phyloP scores from a whole-genome alignment of 2,888 invertebrate genomes.

The Drosophila algonquin region DNA sequence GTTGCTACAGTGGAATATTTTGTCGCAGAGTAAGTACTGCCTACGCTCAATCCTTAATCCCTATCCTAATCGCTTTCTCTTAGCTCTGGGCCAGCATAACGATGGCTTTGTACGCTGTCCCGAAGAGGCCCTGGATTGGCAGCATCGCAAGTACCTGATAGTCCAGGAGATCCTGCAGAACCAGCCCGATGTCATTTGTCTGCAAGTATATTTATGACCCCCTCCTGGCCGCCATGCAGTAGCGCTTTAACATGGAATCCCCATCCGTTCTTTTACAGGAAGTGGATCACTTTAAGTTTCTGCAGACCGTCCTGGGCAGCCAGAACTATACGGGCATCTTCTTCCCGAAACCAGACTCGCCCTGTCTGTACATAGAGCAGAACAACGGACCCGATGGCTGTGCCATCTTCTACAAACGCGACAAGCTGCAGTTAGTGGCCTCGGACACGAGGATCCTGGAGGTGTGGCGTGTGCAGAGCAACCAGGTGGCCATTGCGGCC shows the following conservation, averaged over 20 bases:
- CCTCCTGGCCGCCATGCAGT: constrained; percentile 17
- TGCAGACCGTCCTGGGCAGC: constrained; percentile 86
- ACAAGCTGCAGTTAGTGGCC: constrained; percentile 86
- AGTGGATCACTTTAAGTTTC: constrained; percentile 90
- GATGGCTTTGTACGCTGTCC: constrained; percentile 90
- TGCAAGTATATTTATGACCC: constrained; percentile 85
- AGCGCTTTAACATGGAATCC: constrained; percentile 54
- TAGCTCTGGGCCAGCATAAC: constrained; percentile 88
- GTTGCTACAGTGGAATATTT: constrained; percentile 89
- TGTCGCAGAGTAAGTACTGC: constrained; percentile 87
- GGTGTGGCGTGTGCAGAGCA: constrained; percentile 90
- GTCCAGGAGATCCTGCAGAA: constrained; percentile 89
- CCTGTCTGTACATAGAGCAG: constrained; percentile 88
- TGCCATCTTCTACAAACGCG: constrained; percentile 88
- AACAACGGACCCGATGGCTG: constrained; percentile 92
- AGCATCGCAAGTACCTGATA: constrained; percentile 87
- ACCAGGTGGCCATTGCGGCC: constrained; percentile 88
- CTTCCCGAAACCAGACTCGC: constrained; percentile 91
- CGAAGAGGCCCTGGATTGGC: constrained; percentile 89
- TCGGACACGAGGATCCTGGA: constrained; percentile 87
- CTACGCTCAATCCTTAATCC: neutral
- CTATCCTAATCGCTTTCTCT: constrained; percentile 52
- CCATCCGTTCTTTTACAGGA: constrained; percentile 84
- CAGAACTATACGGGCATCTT: constrained; percentile 89
- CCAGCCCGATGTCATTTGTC: constrained; percentile 89